Conservation (phyloP, 2,797 vertebrate genomes). For the Podargus strigoides region DNA sequence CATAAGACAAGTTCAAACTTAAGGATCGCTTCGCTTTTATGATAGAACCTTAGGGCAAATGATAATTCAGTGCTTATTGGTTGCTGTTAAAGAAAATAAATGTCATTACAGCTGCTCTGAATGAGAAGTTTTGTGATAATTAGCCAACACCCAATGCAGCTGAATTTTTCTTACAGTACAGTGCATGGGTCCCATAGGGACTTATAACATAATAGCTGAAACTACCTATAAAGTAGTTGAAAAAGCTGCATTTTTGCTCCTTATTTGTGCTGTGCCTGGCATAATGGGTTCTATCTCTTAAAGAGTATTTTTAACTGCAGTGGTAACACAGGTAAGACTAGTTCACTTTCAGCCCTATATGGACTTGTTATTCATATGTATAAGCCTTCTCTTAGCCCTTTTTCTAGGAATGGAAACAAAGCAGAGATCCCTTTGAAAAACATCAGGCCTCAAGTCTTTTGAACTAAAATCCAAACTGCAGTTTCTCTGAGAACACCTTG, state of each 20-base stretch:
- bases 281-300: not conserved
- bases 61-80: not conserved
- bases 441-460: not conserved
- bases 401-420: not conserved
- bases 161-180: not conserved
- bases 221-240: not conserved
- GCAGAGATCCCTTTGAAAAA: not conserved
- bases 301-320: not conserved
- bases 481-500: not conserved
- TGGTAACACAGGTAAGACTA: not conserved
- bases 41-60: not conserved
- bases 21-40: not conserved
- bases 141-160: not conserved
- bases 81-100: not conserved
- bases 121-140: not conserved
- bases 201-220: not conserved
- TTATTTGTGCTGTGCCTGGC: not conserved
- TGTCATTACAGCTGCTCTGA: not conserved
- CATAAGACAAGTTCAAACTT: not conserved
- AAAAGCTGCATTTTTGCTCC: not conserved
- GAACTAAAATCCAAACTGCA: not conserved
- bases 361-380: not conserved
- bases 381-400: not conserved
- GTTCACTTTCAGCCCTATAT: not conserved
- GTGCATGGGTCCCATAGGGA: not conserved